Percentiles rank a stretch among this genome's conserved stretches.
These are phyloP conservation scores for Leptopterna dolabrata DNA, from an alignment of 2,888 invertebrate species.

Conservation along the genomic window DNA sequence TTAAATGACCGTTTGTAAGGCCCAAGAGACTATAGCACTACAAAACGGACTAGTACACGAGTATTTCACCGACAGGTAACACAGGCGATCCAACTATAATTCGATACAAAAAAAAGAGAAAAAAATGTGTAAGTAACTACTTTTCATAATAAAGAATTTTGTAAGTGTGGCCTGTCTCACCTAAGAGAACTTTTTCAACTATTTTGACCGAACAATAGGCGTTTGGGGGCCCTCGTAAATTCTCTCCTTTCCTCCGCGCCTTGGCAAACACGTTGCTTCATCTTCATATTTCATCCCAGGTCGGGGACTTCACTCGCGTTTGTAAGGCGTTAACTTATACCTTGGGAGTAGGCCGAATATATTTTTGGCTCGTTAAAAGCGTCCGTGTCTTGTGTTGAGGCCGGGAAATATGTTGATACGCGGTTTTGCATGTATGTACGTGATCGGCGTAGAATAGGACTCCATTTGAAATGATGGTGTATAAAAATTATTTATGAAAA, in stretches of 20 bases:
- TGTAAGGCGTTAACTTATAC: not conserved
- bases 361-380: not conserved
- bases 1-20: no score
- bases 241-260: not conserved
- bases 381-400: not conserved
- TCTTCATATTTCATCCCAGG: not conserved
- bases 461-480: not conserved
- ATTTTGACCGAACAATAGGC: not conserved
- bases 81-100: no score
- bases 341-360: not conserved
- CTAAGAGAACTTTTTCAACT: not conserved
- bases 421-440: not conserved
- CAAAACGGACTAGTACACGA: no score
- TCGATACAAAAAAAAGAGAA: no score
- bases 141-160: not conserved
- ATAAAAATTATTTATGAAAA: no score
- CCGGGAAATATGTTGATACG: not conserved
- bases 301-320: not conserved
- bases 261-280: not conserved
- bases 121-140: no score
- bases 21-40: no score
- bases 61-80: no score
- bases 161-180: not conserved
- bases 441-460: not conserved
- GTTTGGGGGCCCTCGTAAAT: not conserved